Conservation (phyloP, 2,888 invertebrate species). For the Troides oblongomaculatus region DNA sequence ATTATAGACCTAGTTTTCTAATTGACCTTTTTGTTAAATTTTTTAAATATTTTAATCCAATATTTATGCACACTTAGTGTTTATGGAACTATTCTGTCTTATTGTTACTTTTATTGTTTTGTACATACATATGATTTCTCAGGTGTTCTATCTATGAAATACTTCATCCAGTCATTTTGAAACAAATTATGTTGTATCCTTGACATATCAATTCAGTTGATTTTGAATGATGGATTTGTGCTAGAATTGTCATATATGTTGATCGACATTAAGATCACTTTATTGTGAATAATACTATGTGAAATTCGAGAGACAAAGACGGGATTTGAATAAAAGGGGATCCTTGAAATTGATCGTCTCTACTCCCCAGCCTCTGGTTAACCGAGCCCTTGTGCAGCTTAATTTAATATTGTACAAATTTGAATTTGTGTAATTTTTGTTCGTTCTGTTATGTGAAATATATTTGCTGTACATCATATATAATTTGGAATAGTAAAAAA, state of each 20-base stretch:
- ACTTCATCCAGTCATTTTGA: background rate
- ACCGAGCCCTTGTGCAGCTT: constrained; percentile 62
- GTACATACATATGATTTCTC: background rate
- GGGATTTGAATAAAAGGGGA: constrained; percentile 75
- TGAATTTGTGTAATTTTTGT: constrained; percentile 57
- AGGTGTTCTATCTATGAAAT: background rate
- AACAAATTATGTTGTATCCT: constrained; percentile 15
- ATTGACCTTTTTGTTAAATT: background rate
- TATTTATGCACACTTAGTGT: background rate
- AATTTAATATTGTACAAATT: constrained; percentile 73
- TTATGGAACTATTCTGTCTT: background rate
- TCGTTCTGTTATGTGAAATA: constrained; percentile 24
- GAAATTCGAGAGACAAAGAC: constrained; percentile 74
- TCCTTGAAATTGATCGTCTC: constrained; percentile 76
- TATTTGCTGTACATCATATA: background rate
- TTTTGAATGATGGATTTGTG: constrained; percentile 9
- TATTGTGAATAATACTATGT: constrained; percentile 70
- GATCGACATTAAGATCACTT: constrained; percentile 41
- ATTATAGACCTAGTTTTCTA: constrained; percentile 19
- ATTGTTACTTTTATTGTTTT: background rate
- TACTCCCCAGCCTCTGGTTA: constrained; percentile 72
- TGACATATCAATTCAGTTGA: constrained; percentile 9
- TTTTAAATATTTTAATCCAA: background rate
- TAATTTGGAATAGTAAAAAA: background rate
- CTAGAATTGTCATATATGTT: constrained; percentile 30